Percentiles rank a stretch among this genome's conserved stretches.
phyloP scores from a whole-genome alignment of 2,888 invertebrate genomes.

The Eupeodes latifasciatus region DNA sequence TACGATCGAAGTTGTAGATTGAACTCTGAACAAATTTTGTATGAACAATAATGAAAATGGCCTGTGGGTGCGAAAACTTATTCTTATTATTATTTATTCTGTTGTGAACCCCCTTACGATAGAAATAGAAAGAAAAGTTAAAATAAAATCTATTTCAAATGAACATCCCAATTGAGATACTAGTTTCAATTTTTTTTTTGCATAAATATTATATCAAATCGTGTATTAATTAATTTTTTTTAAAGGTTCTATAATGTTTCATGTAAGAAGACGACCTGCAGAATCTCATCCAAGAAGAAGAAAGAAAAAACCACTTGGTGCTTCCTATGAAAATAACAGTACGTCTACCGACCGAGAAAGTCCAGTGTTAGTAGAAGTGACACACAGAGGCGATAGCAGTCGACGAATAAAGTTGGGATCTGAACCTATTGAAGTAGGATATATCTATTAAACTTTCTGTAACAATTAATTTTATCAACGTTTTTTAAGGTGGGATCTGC shows the following conservation, averaged over 20 bases:
- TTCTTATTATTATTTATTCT: too few species aligned
- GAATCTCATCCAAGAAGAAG: conserved; percentile 95
- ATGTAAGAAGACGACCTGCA: conserved; percentile 95
- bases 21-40: too few species aligned
- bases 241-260: conserved; percentile 98
- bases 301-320: conserved; percentile 90
- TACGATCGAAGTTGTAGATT: too few species aligned
- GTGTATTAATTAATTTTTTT: background rate
- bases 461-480: background rate
- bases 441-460: background rate
- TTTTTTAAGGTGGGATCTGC: conserved; percentile 88
- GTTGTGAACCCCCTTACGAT: too few species aligned
- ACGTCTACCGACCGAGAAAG: conserved; percentile 88
- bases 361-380: conserved; percentile 87
- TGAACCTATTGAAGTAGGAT: conserved; percentile 88
- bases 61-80: too few species aligned
- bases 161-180: too few species aligned
- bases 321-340: conserved; percentile 85
- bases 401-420: conserved; percentile 87
- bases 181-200: too few species aligned
- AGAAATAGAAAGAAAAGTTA: too few species aligned
- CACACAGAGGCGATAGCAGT: conserved; percentile 86
- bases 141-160: too few species aligned
- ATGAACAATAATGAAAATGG: too few species aligned
- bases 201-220: background rate